Percentiles rank a stretch among this genome's conserved stretches.
Conservation (phyloP, 2,888 invertebrate species). For the Hipparchia semele region DNA sequence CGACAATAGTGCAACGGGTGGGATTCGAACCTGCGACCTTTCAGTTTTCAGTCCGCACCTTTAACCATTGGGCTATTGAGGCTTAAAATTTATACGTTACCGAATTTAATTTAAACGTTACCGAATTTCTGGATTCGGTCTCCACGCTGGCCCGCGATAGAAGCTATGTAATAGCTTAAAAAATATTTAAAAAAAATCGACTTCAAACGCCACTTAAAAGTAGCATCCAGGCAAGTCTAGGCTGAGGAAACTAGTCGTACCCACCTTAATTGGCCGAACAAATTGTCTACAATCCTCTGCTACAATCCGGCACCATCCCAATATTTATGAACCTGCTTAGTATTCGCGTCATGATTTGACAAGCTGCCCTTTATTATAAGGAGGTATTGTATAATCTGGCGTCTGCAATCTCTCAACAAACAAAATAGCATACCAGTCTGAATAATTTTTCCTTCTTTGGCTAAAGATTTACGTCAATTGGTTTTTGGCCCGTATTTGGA, state of each 20-base stretch:
- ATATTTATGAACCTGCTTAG: neutral
- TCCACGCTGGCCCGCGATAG: too few relatives aligned
- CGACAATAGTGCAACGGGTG: too few relatives aligned
- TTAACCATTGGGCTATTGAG: too few relatives aligned
- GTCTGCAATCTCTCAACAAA: slow-evolving; percentile 4
- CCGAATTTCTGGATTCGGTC: too few relatives aligned
- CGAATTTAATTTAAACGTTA: too few relatives aligned
- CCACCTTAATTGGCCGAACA: neutral
- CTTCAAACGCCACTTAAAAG: too few relatives aligned
- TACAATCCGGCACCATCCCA: neutral
- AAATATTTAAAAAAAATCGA: too few relatives aligned
- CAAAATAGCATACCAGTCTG: neutral
- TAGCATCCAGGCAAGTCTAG: too few relatives aligned
- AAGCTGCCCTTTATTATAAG: slow-evolving; percentile 4
- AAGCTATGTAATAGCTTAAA: too few relatives aligned
- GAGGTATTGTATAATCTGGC: slow-evolving; percentile 5
- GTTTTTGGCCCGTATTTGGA: neutral
- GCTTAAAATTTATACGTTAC: too few relatives aligned
- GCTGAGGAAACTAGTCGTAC: neutral
- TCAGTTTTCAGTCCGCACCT: too few relatives aligned
- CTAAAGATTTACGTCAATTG: neutral
- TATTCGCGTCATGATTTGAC: slow-evolving; percentile 11
- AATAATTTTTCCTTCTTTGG: slow-evolving; percentile 3
- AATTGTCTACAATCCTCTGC: neutral
- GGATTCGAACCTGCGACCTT: too few relatives aligned